Evolutionary conservation across 1,140 invertebrate species (phyloP), one percentile per base, ranked within the genome.

Genomic region (Cydia amplana): DNA sequence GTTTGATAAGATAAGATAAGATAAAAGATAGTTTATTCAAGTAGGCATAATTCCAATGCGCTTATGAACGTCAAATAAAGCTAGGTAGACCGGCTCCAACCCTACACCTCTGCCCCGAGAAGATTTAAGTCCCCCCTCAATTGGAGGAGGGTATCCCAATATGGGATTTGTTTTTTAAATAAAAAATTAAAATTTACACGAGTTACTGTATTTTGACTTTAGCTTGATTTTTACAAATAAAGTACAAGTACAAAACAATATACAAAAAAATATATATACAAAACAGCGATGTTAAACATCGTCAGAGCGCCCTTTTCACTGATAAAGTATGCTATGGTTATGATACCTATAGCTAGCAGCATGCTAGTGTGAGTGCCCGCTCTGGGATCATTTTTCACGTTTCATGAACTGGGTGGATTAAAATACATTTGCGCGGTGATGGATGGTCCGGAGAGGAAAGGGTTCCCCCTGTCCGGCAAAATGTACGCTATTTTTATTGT

Each of bases 321-420:
- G 9, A 6, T 10, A 23, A 23, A 23, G n/a, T 18, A n/a, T n/a
- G 55, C 16, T 60, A 60, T 60, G 18, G 55, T 40, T 55, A 60
- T 20, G 14, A 7, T 60, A 7, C 5, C 4, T 18, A 60, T 10
- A 60, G 20, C 10, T n/a, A n/a, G 6, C 18, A 23, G 55, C n/a
- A 12, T 60, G 55, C 10, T 49, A 72, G 49, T 40, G 76, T 80
- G 81, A 84, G 82, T 81, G 87, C 72, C 83, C 76, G 78, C 79
- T 73, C 64, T 55, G 79, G 75, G 87, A 90, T 92, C 90, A 92
- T 92, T 92, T 92, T 91, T 92, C 90, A 92, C 88, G 85, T 91
- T 91, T 90, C 89, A 92, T 92, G 90, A 91, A 92, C 87, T 87
- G 87, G 74, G 81, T 91, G 88, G 90, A 92, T 92, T 92, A 92